Evolutionary conservation across 2,797 vertebrate species (phyloP), one percentile per base, ranked within the genome.

Genomic region (Enteromius argenteus): DNA sequence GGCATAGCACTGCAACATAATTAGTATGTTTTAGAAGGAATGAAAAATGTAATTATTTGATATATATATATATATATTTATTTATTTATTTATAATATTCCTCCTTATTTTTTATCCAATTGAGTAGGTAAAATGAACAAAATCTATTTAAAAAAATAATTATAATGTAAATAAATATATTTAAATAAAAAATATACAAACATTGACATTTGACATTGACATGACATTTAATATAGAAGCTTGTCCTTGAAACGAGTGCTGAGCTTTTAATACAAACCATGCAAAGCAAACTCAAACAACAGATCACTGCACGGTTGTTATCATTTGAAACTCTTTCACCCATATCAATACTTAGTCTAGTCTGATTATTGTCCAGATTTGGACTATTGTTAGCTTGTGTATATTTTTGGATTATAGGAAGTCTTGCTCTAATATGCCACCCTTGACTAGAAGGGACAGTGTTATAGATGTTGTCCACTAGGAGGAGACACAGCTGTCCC

Each of bases 191-290:
- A 13, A 44, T 44, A 13, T 13, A 11, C 11, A n/a, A n/a, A n/a
- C n/a, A n/a, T n/a, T n/a, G n/a, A n/a, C n/a, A n/a, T n/a, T n/a
- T n/a, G n/a, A n/a, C n/a, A n/a, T n/a, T n/a, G n/a, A n/a, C n/a
- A n/a, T n/a, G 42, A n/a, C 60, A 42, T 68, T 58, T 78, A 67
- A 67, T 53, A 82, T 94, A 94, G 94, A 93, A 91, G 94, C 91
- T 92, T 92, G 93, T 92, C 93, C 93, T 51, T 94, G 91, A 79
- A 44, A 79, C 56, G 15, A 72, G 42, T 42, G 51, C n/a, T 84
- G 91, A 93, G 92, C 86, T 91, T 53, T 21, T 89, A 90, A 90
- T 72, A 56, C 83, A 88, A 89, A 91, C 92, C 93, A 94, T 94
- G 94, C 94, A 92, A 92, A 73, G 56, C 86, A 85, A 83, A 89